A percentile compares a stretch with the other conserved stretches of the same genome.
Evolutionary conservation across 2,797 vertebrate genomes (phyloP).

Genomic region (Basileuterus tristriatus): DNA sequence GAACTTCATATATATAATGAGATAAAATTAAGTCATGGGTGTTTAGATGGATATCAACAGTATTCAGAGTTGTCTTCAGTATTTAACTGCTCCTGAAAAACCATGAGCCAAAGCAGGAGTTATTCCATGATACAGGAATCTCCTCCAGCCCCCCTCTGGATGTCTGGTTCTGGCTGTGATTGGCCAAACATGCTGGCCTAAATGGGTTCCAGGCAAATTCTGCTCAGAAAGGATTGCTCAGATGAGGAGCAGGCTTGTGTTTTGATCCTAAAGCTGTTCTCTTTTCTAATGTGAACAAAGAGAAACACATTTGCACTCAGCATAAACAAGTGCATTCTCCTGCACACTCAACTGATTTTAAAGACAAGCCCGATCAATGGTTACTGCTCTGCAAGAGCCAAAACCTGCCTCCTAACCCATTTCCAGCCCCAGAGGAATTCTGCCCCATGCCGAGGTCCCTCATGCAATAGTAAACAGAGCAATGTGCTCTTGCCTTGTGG

Average conservation of each 20-base stretch:
- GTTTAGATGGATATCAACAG: background rate
- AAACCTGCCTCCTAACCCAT: background rate
- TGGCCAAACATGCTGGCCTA: background rate
- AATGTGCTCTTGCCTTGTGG: fast-evolving
- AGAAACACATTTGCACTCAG: background rate
- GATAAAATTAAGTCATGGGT: background rate
- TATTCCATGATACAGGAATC: background rate
- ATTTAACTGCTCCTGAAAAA: background rate
- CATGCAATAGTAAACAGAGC: fast-evolving
- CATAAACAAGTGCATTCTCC: background rate
- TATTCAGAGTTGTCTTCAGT: background rate
- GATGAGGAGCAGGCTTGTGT: background rate
- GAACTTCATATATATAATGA: background rate
- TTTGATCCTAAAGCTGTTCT: background rate
- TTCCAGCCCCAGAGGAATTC: background rate
- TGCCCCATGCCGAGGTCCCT: background rate
- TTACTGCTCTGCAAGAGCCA: background rate
- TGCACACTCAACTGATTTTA: background rate
- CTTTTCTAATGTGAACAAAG: background rate
- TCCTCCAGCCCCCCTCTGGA: background rate
- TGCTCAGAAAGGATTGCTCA: background rate
- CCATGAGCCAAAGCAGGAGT: background rate
- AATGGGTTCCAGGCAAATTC: background rate
- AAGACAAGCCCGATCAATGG: background rate
- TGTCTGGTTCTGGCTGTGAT: background rate